Conservation (phyloP, 1,140 invertebrate genomes). For the Leptopilina boulardi region DNA sequence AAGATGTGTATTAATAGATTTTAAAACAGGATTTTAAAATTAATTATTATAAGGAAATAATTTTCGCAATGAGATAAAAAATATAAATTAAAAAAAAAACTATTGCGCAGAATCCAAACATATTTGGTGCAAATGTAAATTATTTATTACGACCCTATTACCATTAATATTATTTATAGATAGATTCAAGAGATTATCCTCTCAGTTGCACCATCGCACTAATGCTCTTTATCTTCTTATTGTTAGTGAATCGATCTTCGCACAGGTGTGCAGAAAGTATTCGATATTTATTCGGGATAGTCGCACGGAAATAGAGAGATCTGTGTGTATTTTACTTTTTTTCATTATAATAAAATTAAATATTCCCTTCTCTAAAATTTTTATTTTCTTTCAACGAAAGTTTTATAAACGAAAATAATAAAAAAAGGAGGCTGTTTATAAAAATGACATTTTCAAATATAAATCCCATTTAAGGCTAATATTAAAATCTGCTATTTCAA, state of each 20-base stretch:
- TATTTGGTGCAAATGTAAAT: constrained; percentile 5
- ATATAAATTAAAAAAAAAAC: neutral
- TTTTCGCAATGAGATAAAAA: no score
- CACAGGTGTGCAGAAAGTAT: neutral
- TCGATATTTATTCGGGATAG: neutral
- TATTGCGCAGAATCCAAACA: neutral
- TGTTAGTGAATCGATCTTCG: neutral
- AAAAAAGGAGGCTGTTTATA: no score
- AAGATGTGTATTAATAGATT: no score
- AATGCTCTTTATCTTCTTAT: constrained; percentile 7
- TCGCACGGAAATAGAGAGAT: neutral
- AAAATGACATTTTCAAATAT: neutral
- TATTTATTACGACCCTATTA: neutral
- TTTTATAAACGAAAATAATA: no score
- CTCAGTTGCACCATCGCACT: neutral
- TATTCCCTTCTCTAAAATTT: no score
- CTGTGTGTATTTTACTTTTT: neutral
- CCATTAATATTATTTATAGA: neutral
- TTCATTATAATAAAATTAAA: no score
- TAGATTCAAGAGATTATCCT: constrained; percentile 7
- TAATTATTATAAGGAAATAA: no score
- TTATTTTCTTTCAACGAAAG: no score
- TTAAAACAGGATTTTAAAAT: no score
- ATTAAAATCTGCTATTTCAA: neutral
- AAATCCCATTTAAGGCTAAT: neutral